Conservation (phyloP, 2,797 vertebrate genomes). For the Chromobotia macracanthus region DNA sequence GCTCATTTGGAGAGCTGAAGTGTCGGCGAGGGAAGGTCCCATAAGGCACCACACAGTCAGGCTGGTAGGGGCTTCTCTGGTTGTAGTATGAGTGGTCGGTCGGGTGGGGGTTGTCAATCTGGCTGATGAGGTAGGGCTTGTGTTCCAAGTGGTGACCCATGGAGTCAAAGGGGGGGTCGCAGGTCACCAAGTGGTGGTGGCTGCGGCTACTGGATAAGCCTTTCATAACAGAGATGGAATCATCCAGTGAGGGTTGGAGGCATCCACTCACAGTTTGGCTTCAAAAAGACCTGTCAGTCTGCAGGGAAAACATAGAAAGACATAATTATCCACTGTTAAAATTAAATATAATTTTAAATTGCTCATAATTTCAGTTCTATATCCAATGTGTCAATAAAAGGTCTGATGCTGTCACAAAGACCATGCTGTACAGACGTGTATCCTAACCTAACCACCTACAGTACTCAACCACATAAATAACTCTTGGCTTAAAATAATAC, state of each 20-base stretch:
- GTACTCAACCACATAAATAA: constrained; percentile 13
- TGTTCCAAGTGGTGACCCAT: constrained; percentile 87
- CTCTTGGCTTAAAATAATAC: constrained; percentile 18
- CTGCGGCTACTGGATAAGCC: constrained; percentile 94
- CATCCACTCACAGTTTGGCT: constrained; percentile 73
- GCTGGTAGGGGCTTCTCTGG: constrained; percentile 87
- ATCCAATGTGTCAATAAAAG: not conserved
- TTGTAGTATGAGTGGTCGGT: constrained; percentile 92
- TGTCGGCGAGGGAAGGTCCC: constrained; percentile 96
- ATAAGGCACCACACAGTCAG: constrained; percentile 90
- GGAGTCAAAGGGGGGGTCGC: constrained; percentile 87
- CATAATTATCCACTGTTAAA: not conserved
- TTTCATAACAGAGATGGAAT: constrained; percentile 83
- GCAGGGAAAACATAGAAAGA: constrained; percentile 50
- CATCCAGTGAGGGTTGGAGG: constrained; percentile 73
- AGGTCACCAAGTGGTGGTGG: constrained; percentile 91
- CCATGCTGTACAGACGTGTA: constrained; percentile 6
- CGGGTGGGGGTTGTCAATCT: constrained; percentile 86
- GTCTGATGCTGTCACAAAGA: not conserved
- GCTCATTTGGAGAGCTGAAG: constrained; percentile 91
- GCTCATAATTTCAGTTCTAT: not conserved
- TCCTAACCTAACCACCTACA: not conserved
- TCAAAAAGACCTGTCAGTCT: constrained; percentile 71
- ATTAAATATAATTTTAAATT: not conserved
- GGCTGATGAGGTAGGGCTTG: constrained; percentile 94